Evolutionary conservation across 2,888 invertebrate species (phyloP), one percentile per base, ranked within the genome.

Genomic region (Chrysotoxum bicinctum): DNA sequence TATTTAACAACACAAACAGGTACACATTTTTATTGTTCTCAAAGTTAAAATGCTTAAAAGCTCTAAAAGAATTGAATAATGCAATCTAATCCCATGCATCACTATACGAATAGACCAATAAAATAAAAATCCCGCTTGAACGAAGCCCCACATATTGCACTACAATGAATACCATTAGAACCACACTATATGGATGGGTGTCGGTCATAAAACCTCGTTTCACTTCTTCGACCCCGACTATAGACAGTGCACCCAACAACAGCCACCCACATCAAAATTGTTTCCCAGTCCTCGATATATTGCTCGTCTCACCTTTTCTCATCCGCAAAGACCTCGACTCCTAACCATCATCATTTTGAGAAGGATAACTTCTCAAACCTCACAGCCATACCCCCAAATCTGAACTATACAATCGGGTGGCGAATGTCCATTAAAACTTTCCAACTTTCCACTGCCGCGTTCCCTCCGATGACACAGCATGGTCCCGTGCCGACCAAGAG

Each of bases 391-490:
- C 79, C 64, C 48, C 58, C 30, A 64, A 78, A 50, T n/a, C 52
- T 43, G 45, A 16, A 56, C 79, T 78, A 60, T 50, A 77, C 72
- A 58, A 43, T 81, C 19, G 85, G 85, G 68, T 85, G 85, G 81
- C 43, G 76, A 84, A 85, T 76, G 85, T 85, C 85, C 85, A 85
- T 85, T 85, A 85, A 85, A 85, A 85, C 76, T 85, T 85, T 85
- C 81, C 76, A 72, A 85, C 76, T 70, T 79, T 84, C 70, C 48
- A 56, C 70, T 32, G 35, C 56, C 19, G 16, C 45, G 37, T 45
- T 10, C 52, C 37, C 66, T 21, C 66, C 75, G 60, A 70, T 72
- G 75, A 80, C 79, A 79, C 62, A 60, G 26, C 66, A 21, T 48
- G 52, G 43, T 62, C 64, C 21, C 48, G n/a, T n/a, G n/a, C n/a